Conservation (phyloP, 1,140 invertebrate species). For the Cyclina sinensis region DNA sequence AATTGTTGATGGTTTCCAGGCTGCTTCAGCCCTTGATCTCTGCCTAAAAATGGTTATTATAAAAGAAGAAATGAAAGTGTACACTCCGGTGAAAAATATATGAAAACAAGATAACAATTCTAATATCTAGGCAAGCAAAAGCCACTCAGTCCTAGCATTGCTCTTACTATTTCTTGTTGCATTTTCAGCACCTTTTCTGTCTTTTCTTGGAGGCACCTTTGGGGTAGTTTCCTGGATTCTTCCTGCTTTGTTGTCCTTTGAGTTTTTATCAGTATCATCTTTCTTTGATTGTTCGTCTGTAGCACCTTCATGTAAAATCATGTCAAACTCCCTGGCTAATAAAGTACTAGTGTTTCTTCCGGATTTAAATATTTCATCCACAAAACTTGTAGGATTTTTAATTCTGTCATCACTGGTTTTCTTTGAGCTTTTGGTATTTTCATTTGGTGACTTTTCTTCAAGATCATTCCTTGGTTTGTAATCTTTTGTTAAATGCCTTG, state of each 20-base stretch:
- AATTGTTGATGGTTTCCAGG: not conserved
- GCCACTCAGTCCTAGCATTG: conserved; percentile 4
- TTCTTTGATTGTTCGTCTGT: not conserved
- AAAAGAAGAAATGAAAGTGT: not conserved
- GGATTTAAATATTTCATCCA: conserved; percentile 45
- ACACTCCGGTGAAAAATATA: not conserved
- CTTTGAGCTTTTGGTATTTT: not conserved
- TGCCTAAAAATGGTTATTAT: not conserved
- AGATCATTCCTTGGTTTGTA: not conserved
- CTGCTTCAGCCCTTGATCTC: not conserved
- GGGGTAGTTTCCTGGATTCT: conserved; percentile 10
- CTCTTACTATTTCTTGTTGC: conserved; percentile 7
- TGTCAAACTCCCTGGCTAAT: conserved; percentile 4
- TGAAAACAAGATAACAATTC: not conserved
- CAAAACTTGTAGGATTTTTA: not conserved
- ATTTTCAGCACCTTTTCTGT: not conserved
- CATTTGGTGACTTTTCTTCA: not conserved
- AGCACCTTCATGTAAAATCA: not conserved
- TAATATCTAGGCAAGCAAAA: conserved; percentile 33
- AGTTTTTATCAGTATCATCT: not conserved
- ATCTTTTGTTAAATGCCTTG: not conserved
- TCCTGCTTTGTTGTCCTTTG: not conserved
- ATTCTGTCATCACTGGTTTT: not conserved
- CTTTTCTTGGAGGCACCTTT: conserved; percentile 21
- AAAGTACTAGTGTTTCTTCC: not conserved